Evolutionary conservation across 2,888 invertebrate genomes (phyloP), one percentile per base, ranked within the genome.

Genomic region (Sarcophaga subvicina): DNA sequence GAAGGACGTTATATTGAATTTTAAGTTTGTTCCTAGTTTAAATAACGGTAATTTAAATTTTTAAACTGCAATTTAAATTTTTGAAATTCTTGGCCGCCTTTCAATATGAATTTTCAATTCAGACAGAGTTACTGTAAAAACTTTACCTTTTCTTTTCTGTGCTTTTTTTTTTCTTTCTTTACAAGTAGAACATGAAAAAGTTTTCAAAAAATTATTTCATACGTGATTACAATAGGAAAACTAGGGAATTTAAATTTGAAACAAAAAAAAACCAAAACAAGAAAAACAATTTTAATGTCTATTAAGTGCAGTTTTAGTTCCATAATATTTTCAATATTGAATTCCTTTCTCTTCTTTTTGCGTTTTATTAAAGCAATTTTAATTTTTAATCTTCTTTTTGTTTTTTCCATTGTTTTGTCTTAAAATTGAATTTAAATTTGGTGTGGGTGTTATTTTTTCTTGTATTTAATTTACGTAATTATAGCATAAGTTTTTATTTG

Each of bases 41-140:
- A 20, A 45, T n/a, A 10, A 37, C 37, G 22, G 49, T 49, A 60
- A 49, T 72, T 66, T 60, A 49, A 78, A 78, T 83, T 83, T 72
- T 37, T 14, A 70, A 49, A 67, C 59, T 45, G 14, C 59, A 64
- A 80, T 80, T 80, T 59, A 37, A 37, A 66, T 14, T 20, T 27
- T 25, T 62, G n/a, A 72, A 73, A 80, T 73, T 60, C n/a, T 49
- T 67, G 2, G 12, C 20, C 14, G 64, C 3, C 72, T 49, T 66
- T 66, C 66, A 45, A n/a, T 12, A 37, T 37, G 37, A 14, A 59
- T 17, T 59, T 11, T 62, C 14, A 25, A 14, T 22, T 14, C 25
- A 27, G 25, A 47, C 11, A 25, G 17, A 71, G 49, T 54, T 37
- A 37, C 8, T 37, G 8, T 37, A 37, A 37, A 37, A 37, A 37